Percentiles rank a stretch among this genome's conserved stretches.
Evolutionary conservation across 2,888 invertebrate genomes (phyloP).

Genomic region (Patella ulyssiponensis): DNA sequence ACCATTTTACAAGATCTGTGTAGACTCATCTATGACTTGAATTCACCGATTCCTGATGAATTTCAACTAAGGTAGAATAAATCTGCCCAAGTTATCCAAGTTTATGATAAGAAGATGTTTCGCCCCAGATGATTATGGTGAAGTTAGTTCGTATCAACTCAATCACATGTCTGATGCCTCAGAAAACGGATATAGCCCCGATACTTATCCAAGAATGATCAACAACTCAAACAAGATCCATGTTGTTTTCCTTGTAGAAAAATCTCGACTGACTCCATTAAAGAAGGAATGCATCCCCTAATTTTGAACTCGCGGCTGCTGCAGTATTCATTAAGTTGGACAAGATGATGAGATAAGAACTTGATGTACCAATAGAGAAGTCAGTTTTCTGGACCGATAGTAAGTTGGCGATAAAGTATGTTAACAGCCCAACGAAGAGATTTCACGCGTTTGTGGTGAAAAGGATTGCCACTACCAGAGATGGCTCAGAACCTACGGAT

Average conservation of each 20-base stretch:
- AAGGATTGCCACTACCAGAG: neutral
- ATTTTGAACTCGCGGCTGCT: slow-evolving; percentile 17
- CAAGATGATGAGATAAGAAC: slow-evolving; percentile 5
- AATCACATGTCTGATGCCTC: slow-evolving; percentile 27
- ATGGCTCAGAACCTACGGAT: slow-evolving; percentile 1
- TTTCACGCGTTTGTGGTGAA: slow-evolving; percentile 10
- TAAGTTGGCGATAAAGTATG: slow-evolving; percentile 1
- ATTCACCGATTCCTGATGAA: slow-evolving; percentile 15
- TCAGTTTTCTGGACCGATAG: slow-evolving; percentile 17
- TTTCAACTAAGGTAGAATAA: neutral
- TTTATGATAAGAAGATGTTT: slow-evolving; percentile 13
- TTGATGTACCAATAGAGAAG: slow-evolving; percentile 9
- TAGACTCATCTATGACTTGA: slow-evolving; percentile 10
- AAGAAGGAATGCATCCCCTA: slow-evolving; percentile 14
- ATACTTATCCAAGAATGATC: slow-evolving; percentile 9
- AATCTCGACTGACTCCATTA: slow-evolving; percentile 14
- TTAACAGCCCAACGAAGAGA: slow-evolving; percentile 2
- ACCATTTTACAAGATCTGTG: slow-evolving; percentile 21
- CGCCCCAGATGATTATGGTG: neutral
- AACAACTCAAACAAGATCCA: no score
- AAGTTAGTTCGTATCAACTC: neutral
- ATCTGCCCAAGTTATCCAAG: neutral
- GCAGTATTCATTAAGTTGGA: slow-evolving; percentile 6
- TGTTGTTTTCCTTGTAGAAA: slow-evolving; percentile 14
- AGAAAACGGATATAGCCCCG: slow-evolving; percentile 13